These are phyloP conservation scores for Panthera tigris DNA, from an alignment of 2,113 vertebrate genomes.

Conservation along the genomic window DNA sequence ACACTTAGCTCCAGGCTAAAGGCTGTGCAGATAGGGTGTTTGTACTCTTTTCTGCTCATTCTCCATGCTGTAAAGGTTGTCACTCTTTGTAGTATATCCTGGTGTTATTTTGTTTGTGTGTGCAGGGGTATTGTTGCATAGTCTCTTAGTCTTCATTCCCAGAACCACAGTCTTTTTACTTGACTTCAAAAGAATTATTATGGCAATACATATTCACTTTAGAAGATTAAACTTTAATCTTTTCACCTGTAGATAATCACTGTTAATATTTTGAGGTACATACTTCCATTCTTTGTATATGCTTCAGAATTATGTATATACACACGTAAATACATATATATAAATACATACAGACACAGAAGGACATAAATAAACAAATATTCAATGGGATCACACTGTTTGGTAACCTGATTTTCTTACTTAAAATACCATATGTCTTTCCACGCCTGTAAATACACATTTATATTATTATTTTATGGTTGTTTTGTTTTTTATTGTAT, in stretches of 20 bases:
- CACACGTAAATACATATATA: neutral
- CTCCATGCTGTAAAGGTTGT: neutral
- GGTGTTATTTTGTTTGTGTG: neutral
- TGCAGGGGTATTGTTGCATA: neutral
- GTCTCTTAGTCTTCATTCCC: neutral
- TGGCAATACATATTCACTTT: neutral
- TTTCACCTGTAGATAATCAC: neutral
- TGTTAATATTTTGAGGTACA: neutral
- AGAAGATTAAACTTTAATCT: neutral
- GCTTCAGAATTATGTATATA: neutral
- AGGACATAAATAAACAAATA: neutral
- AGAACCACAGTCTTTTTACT: neutral
- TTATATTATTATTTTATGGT: neutral
- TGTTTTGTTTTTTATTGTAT: neutral
- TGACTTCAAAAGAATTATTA: neutral
- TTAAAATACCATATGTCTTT: conserved; percentile 1
- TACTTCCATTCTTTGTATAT: neutral
- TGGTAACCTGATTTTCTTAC: neutral
- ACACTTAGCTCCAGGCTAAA: neutral
- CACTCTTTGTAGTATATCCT: neutral
- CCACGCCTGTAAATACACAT: neutral
- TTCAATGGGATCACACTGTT: neutral
- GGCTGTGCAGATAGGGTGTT: neutral
- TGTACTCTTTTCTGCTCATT: neutral
- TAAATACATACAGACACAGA: neutral